Conservation (phyloP, 2,797 vertebrate species). For the Antennarius maculatus region DNA sequence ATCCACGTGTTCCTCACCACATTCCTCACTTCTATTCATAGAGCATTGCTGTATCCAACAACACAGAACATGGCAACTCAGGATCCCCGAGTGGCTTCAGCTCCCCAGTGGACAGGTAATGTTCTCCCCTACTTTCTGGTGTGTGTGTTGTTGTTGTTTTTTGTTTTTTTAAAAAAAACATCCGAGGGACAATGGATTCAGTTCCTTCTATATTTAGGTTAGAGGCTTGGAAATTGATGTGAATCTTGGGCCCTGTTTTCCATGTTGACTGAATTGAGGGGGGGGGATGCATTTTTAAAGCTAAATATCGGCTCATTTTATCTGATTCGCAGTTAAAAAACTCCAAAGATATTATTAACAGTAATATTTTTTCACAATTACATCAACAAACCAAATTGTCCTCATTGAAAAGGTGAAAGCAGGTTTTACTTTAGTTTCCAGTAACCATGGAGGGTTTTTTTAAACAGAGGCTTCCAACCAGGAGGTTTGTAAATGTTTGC, state of each 20-base stretch:
- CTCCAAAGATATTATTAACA: not conserved
- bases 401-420: constrained; percentile 20
- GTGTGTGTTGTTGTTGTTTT: not conserved
- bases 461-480: constrained; percentile 69
- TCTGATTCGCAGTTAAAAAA: not conserved
- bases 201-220: not conserved
- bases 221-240: constrained; percentile 22
- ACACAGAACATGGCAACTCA: constrained; percentile 71
- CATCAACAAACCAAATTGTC: constrained; percentile 1
- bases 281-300: not conserved
- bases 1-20: constrained; percentile 1
- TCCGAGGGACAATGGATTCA: constrained; percentile 1
- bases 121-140: not conserved
- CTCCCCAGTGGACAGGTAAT: constrained; percentile 91
- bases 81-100: constrained; percentile 84
- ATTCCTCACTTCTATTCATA: constrained; percentile 57
- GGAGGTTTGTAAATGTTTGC: constrained; percentile 72
- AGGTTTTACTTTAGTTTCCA: constrained; percentile 41
- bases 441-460: constrained; percentile 47
- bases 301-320: not conserved
- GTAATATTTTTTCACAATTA: too few species aligned
- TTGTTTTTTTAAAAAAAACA: not conserved
- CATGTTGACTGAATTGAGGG: constrained; percentile 49
- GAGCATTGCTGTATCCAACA: constrained; percentile 89
- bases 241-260: constrained; percentile 47